Conservation (phyloP, 2,888 invertebrate species). For the Phortica okadai region DNA sequence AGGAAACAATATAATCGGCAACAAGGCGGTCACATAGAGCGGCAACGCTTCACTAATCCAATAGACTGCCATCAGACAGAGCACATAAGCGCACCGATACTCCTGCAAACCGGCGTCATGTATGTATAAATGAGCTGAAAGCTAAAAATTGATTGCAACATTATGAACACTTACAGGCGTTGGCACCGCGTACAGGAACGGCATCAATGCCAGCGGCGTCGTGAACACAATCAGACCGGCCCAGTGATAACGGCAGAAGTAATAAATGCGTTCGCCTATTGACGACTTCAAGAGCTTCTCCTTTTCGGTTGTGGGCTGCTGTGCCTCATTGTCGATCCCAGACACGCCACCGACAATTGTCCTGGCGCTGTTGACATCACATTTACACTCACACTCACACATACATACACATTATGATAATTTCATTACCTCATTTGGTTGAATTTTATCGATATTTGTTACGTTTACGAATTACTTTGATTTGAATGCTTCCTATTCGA, state of each 20-base stretch:
- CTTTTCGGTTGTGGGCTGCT: background rate
- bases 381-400: background rate
- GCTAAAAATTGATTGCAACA: background rate
- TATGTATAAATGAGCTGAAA: background rate
- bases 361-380: background rate
- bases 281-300: background rate
- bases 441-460: background rate
- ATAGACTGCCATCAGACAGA: slow-evolving; percentile 85
- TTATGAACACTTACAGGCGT: slow-evolving; percentile 32
- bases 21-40: slow-evolving; percentile 85
- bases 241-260: slow-evolving; percentile 35
- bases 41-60: slow-evolving; percentile 89
- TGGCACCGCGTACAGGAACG: slow-evolving; percentile 39
- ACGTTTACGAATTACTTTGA: background rate
- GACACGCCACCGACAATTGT: background rate
- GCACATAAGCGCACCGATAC: slow-evolving; percentile 85
- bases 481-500: background rate
- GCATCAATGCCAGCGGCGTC: slow-evolving; percentile 37
- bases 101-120: slow-evolving; percentile 75
- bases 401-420: background rate
- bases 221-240: slow-evolving; percentile 28
- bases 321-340: background rate
- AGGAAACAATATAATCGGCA: slow-evolving; percentile 88
- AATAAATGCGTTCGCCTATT: slow-evolving; percentile 22
- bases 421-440: slow-evolving; percentile 6